Percentiles rank a stretch among this genome's conserved stretches.
Evolutionary conservation across 35 echinoderm and acorn worm genomes (phyloP).

Genomic region (Ophioderma brevispina): DNA sequence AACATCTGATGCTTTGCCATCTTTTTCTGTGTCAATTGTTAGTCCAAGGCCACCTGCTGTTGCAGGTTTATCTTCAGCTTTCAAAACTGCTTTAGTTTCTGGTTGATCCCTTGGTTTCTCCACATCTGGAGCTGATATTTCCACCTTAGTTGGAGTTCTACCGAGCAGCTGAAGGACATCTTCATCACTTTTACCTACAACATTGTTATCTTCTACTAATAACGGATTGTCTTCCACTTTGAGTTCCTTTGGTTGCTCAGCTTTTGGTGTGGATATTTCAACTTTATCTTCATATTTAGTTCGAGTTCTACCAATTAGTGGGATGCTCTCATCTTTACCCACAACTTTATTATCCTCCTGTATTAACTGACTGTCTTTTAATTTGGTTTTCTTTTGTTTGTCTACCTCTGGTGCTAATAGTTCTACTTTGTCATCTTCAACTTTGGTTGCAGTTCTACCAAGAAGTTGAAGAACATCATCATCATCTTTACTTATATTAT

Average conservation of each 20-base stretch:
- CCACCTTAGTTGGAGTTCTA: not conserved
- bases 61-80: not conserved
- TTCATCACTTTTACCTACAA: not conserved
- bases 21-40: not conserved
- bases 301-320: too few relatives aligned
- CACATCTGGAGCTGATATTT: not conserved
- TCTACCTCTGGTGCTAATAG: too few relatives aligned
- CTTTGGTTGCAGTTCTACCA: not conserved
- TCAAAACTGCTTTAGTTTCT: not conserved
- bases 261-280: too few relatives aligned
- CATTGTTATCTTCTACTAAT: too few relatives aligned
- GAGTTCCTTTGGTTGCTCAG: too few relatives aligned
- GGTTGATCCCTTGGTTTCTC: not conserved
- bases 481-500: not conserved
- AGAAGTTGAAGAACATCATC: not conserved
- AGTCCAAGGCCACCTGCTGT: not conserved
- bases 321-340: too few relatives aligned
- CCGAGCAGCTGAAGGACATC: not conserved
- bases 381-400: too few relatives aligned
- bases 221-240: too few relatives aligned
- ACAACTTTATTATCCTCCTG: too few relatives aligned
- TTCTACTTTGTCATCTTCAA: not conserved
- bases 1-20: not conserved
- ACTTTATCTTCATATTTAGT: too few relatives aligned
- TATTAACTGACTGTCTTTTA: too few relatives aligned